Evolutionary conservation across 2,888 invertebrate genomes (phyloP).

Genomic region (Tortrix viridana): DNA sequence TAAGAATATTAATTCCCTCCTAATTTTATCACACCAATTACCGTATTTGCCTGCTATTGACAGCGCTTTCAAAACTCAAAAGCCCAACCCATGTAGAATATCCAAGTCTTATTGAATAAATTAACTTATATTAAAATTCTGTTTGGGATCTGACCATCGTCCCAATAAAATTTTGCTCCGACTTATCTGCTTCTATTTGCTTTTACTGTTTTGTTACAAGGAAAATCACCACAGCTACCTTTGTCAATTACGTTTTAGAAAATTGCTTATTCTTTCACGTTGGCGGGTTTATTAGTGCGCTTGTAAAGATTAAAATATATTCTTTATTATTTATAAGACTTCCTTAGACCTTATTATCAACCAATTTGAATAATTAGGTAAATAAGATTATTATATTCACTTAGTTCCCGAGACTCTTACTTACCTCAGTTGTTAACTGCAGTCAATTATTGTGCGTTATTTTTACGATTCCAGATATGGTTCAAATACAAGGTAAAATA

Average conservation of each 20-base stretch:
- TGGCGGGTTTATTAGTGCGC: no score
- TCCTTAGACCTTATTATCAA: no score
- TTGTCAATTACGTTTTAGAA: conserved; percentile 1
- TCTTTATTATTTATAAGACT: no score
- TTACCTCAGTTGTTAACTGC: no score
- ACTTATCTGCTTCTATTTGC: conserved; percentile 60
- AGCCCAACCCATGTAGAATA: conserved; percentile 54
- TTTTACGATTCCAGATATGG: no score
- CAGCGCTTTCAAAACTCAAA: conserved; percentile 21
- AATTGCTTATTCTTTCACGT: neutral
- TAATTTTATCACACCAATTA: conserved; percentile 11
- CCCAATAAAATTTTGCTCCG: conserved; percentile 45
- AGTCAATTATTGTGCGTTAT: no score
- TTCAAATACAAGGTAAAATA: no score
- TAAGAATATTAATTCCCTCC: neutral
- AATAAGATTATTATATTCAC: no score
- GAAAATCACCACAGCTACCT: conserved; percentile 4
- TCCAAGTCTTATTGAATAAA: conserved; percentile 74
- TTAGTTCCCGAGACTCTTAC: no score
- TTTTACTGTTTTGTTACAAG: neutral
- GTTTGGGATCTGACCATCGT: conserved; percentile 61
- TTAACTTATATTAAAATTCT: conserved; percentile 78
- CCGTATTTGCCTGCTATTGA: conserved; percentile 21
- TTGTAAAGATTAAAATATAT: no score
- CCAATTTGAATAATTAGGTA: no score